Base-by-base conservation (phyloP, 2,888 invertebrate genomes). In the Chelonus formosanus region DNA sequence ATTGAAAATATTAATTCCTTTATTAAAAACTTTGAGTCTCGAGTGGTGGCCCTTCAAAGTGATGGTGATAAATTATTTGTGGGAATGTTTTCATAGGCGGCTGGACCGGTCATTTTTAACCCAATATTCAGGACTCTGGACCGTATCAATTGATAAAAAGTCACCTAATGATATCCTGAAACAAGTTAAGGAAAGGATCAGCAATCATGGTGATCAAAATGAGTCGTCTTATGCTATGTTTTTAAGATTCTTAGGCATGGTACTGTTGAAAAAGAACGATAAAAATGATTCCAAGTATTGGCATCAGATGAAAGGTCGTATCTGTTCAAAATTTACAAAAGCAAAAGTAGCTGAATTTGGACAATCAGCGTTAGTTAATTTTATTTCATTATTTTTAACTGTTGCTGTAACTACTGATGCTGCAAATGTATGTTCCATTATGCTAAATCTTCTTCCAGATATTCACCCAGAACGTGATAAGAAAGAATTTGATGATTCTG, bases 81-180 rank as follows among this genome's bases (percentile, higher is more conserved):
- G 89, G 88, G 89, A 89, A 72, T 86, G 87, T 75, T 87, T 88
- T 73, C 87, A 89, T 73, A 86, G 87, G 63, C 85, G 86, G 75
- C 80, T 89, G 3, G 87, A 89, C 74, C 85, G 86, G 44, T 85
- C 86, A 3, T 89, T 88, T 74, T 82, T 86, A 66, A 74, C 86
- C 8, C 82, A 85, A 32, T 85, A 85, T 35, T 76, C 85, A n/a
- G 84, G 84, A 4, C 82, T 82, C 44, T 82, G 82, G 82, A 72
- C 73, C 34, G 60, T 77, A 20, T 83, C 86, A 0, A 78, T 86
- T 55, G 85, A 86, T 57, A 86, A 85, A 63, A 80, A 81, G 73
- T 75, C 72, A 35, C 76, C 80, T 40, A 65, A 58, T 20, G 78
- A 81, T 63, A 79, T 83, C 63, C 70, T 79, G 65, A 82, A 77